Percentiles rank a stretch among this genome's conserved stretches.
These are phyloP conservation scores for Spilarctia lutea DNA, from an alignment of 2,888 invertebrate species.

Conservation along the genomic window DNA sequence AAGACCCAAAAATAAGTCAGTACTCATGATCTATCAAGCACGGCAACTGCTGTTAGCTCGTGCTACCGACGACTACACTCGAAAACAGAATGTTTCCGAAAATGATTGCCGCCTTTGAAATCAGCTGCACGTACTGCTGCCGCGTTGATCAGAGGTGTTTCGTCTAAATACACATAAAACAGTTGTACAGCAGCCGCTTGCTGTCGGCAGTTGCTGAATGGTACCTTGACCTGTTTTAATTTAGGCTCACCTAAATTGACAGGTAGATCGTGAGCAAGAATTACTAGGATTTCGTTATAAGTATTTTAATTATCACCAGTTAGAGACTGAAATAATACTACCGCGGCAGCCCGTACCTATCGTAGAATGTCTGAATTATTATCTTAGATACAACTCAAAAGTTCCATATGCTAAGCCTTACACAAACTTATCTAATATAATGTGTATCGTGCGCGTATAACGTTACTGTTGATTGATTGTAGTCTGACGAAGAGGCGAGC, in stretches of 20 bases:
- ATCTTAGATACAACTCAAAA: not conserved
- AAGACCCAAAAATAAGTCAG: not conserved
- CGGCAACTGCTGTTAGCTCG: no score
- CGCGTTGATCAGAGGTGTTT: no score
- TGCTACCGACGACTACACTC: no score
- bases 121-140: no score
- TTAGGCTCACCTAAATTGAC: not conserved
- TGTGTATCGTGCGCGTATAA: conserved; percentile 21
- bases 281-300: not conserved
- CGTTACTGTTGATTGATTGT: conserved; percentile 61
- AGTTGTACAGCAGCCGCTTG: no score
- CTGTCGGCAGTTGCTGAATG: no score
- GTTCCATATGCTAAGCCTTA: not conserved
- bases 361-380: conserved; percentile 19
- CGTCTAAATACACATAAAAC: no score
- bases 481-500: conserved; percentile 79
- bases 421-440: conserved; percentile 11
- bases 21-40: not conserved
- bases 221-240: not conserved
- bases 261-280: not conserved
- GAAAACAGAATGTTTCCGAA: no score
- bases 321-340: not conserved
- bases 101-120: no score
- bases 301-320: not conserved
- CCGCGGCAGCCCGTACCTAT: conserved; percentile 68